These are phyloP conservation scores for Cichladusa arquata DNA, from an alignment of 2,113 vertebrate genomes.

Conservation along the genomic window DNA sequence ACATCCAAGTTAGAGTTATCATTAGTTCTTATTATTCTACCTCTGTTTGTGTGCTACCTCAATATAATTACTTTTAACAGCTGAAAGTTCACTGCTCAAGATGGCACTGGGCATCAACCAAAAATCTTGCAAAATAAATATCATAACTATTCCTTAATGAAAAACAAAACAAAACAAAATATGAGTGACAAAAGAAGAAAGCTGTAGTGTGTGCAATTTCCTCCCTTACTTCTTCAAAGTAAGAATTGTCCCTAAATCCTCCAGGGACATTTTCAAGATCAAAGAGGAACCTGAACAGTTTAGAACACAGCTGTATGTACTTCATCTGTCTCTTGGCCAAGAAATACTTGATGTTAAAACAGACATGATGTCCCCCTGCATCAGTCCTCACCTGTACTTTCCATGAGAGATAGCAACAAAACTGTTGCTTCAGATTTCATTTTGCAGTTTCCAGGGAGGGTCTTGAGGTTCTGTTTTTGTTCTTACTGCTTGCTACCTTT, in stretches of 20 bases:
- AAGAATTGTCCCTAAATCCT: neutral
- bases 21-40: neutral
- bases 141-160: neutral
- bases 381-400: neutral
- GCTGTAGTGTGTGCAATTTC: rapidly evolving
- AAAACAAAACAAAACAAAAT: too few relatives aligned
- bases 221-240: neutral
- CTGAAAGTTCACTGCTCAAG: neutral
- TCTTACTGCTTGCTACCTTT: neutral
- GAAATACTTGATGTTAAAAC: neutral
- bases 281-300: neutral
- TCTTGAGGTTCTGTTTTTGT: neutral
- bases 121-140: neutral
- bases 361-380: rapidly evolving
- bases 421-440: neutral
- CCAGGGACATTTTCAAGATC: neutral
- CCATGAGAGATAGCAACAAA: rapidly evolving
- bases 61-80: neutral
- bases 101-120: neutral
- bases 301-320: rapidly evolving
- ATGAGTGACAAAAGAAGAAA: neutral
- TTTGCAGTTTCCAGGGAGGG: neutral
- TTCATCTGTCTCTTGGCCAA: neutral
- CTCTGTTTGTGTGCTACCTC: neutral
- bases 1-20: neutral